phyloP scores from a whole-genome alignment of 1,140 invertebrate species.

The Brachionus rubens region DNA sequence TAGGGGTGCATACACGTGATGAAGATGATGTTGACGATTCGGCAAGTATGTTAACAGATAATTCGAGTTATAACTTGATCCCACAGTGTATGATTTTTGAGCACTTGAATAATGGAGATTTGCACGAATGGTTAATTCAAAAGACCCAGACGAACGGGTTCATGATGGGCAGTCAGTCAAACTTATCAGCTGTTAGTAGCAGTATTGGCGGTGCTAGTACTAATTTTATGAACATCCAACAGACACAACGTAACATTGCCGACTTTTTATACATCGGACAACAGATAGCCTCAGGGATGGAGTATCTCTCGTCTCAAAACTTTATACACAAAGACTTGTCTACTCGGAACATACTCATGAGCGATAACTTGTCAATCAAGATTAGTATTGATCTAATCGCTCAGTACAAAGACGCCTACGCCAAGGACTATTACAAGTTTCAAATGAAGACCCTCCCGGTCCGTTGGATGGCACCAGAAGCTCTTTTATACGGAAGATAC shows the following conservation, averaged over 20 bases:
- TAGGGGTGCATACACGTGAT: slow-evolving; percentile 75
- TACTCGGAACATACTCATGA: slow-evolving; percentile 87
- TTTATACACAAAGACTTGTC: slow-evolving; percentile 67
- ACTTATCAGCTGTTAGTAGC: slow-evolving; percentile 34
- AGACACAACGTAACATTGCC: slow-evolving; percentile 32
- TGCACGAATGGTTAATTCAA: slow-evolving; percentile 54
- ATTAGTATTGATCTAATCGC: slow-evolving; percentile 73
- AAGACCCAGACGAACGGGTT: not conserved
- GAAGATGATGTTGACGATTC: slow-evolving; percentile 12
- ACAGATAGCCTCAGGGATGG: slow-evolving; percentile 60
- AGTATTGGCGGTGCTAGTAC: slow-evolving; percentile 34
- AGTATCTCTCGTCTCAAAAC: slow-evolving; percentile 61
- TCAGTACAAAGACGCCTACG: slow-evolving; percentile 47
- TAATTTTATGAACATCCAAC: slow-evolving; percentile 42
- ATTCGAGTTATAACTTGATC: not conserved
- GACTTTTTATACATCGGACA: slow-evolving; percentile 50
- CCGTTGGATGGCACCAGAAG: slow-evolving; percentile 88
- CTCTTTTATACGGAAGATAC: slow-evolving; percentile 90
- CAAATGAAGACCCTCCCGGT: slow-evolving; percentile 71
- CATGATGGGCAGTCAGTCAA: slow-evolving; percentile 27
- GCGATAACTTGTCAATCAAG: slow-evolving; percentile 84
- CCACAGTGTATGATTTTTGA: slow-evolving; percentile 39
- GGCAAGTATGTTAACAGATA: slow-evolving; percentile 20
- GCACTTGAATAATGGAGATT: slow-evolving; percentile 59
- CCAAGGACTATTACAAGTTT: slow-evolving; percentile 69